Evolutionary conservation across 1,140 invertebrate species (phyloP).

Genomic region (Archivesica marissinica): DNA sequence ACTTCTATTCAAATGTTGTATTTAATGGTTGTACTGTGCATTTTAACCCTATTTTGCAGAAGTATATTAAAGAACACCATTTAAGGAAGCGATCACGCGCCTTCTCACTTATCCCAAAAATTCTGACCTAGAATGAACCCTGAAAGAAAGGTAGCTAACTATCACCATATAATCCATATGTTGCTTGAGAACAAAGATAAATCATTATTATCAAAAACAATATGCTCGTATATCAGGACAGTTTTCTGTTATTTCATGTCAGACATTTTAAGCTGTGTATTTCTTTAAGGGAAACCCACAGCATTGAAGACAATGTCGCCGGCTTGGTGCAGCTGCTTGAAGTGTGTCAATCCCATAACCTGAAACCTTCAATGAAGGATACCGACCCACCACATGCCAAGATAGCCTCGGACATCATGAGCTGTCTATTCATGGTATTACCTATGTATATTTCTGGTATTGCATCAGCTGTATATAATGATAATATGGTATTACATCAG

Average conservation of each 20-base stretch:
- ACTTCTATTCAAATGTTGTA: no score
- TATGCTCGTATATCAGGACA: no score
- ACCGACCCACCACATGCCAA: constrained; percentile 97
- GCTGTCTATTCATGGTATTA: constrained; percentile 94
- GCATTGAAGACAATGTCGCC: constrained; percentile 92
- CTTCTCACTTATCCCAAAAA: no score
- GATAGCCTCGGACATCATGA: constrained; percentile 96
- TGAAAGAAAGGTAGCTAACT: no score
- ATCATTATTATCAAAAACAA: not conserved
- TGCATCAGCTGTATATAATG: no score
- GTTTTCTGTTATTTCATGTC: not conserved
- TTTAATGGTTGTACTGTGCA: no score
- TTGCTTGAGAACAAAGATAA: not conserved
- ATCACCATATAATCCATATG: not conserved
- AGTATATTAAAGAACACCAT: no score
- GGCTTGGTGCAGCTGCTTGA: constrained; percentile 93
- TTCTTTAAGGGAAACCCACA: constrained; percentile 90
- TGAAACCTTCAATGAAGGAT: constrained; percentile 90
- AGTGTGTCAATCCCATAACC: constrained; percentile 94
- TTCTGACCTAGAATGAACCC: no score
- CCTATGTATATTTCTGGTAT: not conserved
- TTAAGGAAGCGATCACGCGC: no score
- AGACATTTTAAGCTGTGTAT: not conserved
- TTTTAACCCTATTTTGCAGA: no score
- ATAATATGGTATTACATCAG: no score